These are phyloP conservation scores for Cryptosula pallasiana DNA, from an alignment of 2,888 invertebrate species.

Conservation along the genomic window DNA sequence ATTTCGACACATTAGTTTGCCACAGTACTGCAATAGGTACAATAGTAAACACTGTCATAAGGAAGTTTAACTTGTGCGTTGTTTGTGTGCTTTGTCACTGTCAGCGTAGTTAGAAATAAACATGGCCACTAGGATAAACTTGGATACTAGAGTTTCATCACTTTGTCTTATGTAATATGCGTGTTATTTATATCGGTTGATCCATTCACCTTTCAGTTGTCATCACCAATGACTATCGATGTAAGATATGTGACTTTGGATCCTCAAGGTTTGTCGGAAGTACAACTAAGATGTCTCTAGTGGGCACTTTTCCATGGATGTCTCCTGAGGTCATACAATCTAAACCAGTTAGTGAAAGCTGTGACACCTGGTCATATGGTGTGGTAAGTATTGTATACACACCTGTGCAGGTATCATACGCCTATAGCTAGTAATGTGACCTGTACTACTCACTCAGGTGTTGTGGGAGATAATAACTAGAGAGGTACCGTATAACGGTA, in stretches of 20 bases:
- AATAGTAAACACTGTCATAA: too few species aligned
- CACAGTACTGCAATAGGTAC: too few species aligned
- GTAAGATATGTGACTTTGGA: slow-evolving; percentile 56
- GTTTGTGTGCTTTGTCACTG: too few species aligned
- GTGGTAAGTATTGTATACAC: slow-evolving; percentile 39
- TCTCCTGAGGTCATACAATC: slow-evolving; percentile 55
- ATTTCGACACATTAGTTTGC: too few species aligned
- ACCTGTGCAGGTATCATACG: neutral
- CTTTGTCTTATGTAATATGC: too few species aligned
- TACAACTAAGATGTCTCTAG: slow-evolving; percentile 53
- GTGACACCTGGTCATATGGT: slow-evolving; percentile 55
- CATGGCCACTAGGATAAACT: too few species aligned
- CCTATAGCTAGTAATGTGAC: too few species aligned
- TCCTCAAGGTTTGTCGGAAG: slow-evolving; percentile 51
- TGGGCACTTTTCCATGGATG: slow-evolving; percentile 56
- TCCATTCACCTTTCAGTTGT: slow-evolving; percentile 43
- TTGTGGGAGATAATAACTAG: slow-evolving; percentile 55
- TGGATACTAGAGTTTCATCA: too few species aligned
- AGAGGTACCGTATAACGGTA: slow-evolving; percentile 53
- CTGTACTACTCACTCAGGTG: too few species aligned
- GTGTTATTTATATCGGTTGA: too few species aligned
- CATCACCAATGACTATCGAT: slow-evolving; percentile 41
- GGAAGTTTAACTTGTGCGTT: too few species aligned
- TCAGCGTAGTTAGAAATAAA: too few species aligned
- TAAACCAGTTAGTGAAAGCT: slow-evolving; percentile 51